phyloP scores from a whole-genome alignment of 30 jellyfish, hydroid and myxozoan species.

The Rhopilema esculentum region DNA sequence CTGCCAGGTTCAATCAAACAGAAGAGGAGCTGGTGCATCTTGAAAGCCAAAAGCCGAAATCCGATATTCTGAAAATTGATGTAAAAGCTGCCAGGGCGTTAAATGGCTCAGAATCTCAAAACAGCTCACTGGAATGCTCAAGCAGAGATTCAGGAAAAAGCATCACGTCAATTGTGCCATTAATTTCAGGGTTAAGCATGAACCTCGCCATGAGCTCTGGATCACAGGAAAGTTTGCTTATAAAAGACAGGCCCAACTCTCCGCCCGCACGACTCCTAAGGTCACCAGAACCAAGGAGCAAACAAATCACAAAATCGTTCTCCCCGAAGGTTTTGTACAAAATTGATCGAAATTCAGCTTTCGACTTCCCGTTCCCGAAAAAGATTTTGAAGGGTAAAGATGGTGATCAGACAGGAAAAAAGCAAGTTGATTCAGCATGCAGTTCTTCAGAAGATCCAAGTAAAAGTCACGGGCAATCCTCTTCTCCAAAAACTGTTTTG shows the following conservation, averaged over 20 bases:
- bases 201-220: constrained; percentile 48
- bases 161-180: constrained; percentile 15
- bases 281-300: constrained; percentile 9
- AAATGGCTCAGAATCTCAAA: constrained; percentile 4
- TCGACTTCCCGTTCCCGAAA: not conserved
- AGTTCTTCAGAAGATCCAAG: no score
- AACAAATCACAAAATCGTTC: constrained; percentile 10
- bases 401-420: not conserved
- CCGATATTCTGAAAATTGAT: constrained; percentile 10
- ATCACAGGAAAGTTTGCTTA: constrained; percentile 26
- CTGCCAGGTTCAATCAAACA: no score
- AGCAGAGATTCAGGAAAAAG: not conserved
- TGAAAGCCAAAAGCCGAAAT: not conserved
- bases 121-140: not conserved
- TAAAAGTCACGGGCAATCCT: no score
- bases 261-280: not conserved
- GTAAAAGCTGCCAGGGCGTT: constrained; percentile 44
- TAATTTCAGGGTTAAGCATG: constrained; percentile 35
- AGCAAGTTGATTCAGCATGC: no score
- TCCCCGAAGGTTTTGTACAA: constrained; percentile 49
- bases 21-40: no score
- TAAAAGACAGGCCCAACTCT: not conserved
- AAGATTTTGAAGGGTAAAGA: not conserved
- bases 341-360: constrained; percentile 8
- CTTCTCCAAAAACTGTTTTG: no score